Conservation (phyloP, 37 sponge, comb jelly and placozoan genomes). For the Beroe ovata region DNA sequence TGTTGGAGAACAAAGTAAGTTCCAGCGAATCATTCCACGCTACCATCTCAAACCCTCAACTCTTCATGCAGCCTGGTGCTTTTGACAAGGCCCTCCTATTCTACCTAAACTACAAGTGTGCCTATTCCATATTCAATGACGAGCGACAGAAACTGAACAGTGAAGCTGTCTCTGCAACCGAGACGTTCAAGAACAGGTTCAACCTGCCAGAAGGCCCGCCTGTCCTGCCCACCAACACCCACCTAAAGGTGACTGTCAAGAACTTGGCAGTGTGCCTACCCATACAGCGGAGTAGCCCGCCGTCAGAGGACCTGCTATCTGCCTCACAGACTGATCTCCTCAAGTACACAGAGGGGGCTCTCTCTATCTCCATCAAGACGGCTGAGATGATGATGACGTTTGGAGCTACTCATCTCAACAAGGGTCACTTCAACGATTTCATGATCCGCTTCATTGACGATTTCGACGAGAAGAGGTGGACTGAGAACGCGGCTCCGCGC, state of each 20-base stretch:
- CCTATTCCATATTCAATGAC: constrained; percentile 44
- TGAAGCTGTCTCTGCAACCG: constrained; percentile 43
- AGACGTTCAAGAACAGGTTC: constrained; percentile 66
- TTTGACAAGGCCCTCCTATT: constrained; percentile 54
- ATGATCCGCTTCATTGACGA: constrained; percentile 42
- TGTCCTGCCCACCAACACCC: constrained; percentile 36
- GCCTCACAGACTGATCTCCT: constrained; percentile 59
- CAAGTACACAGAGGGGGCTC: constrained; percentile 33
- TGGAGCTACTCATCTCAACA: constrained; percentile 29
- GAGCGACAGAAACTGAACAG: constrained; percentile 15
- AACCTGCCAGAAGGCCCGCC: constrained; percentile 60
- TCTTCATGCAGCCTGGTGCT: constrained; percentile 66
- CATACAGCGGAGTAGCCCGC: not conserved
- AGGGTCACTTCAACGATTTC: constrained; percentile 63
- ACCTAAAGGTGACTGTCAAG: constrained; percentile 45
- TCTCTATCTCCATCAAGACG: constrained; percentile 52
- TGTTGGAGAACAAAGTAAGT: constrained; percentile 48
- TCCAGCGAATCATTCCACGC: constrained; percentile 61
- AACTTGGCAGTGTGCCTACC: constrained; percentile 55
- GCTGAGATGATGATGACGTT: constrained; percentile 66
- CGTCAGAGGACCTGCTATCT: not conserved
- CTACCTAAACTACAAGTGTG: constrained; percentile 61
- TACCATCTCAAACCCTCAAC: constrained; percentile 66
- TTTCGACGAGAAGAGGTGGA: constrained; percentile 54
- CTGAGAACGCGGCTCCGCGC: constrained; percentile 52